Evolutionary conservation across 2,797 vertebrate genomes (phyloP).

Genomic region (Lithobates pipiens): DNA sequence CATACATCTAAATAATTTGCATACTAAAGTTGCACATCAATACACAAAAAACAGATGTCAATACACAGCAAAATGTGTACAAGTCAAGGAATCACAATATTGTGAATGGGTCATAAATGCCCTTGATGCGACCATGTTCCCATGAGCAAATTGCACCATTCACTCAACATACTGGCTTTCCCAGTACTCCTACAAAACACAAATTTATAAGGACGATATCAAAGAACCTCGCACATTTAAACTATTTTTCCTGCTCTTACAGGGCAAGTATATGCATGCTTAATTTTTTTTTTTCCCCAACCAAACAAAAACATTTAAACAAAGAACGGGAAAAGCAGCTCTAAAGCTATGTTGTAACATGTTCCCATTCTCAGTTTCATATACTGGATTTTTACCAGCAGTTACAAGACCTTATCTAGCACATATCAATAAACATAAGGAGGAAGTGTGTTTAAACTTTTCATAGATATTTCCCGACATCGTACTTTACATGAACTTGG

Average conservation of each 20-base stretch:
- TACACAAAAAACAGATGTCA: too few species aligned
- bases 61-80: too few species aligned
- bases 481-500: background rate
- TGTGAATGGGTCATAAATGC: too few species aligned
- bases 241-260: background rate
- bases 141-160: too few species aligned
- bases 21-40: too few species aligned
- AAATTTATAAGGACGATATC: background rate
- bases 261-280: background rate
- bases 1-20: too few species aligned
- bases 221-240: background rate
- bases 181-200: background rate
- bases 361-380: background rate
- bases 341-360: too few species aligned
- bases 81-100: too few species aligned
- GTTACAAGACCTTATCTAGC: background rate
- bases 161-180: too few species aligned
- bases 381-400: too few species aligned
- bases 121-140: too few species aligned
- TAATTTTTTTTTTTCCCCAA: background rate
- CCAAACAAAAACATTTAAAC: background rate
- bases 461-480: background rate
- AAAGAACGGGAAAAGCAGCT: background rate
- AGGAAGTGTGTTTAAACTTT: conserved; percentile 1
- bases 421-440: background rate